A percentile compares a stretch with the other conserved stretches of the same genome.
Conservation (phyloP, 2,113 vertebrate species). For the Myiopsitta monachus region DNA sequence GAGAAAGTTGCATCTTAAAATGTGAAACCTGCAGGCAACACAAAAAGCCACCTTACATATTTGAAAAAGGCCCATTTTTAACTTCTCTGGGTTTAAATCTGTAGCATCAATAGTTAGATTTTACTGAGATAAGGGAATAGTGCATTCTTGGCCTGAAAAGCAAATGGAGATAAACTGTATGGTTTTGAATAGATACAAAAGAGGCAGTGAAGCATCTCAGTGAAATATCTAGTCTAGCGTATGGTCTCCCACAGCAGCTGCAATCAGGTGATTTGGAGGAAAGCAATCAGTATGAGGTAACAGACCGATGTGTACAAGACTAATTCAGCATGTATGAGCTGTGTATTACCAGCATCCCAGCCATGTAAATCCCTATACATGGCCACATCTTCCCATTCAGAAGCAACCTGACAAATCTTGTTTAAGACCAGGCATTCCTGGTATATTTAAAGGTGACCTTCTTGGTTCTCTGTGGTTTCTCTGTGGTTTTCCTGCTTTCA, state of each 20-base stretch:
- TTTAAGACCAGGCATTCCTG: not conserved
- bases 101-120: not conserved
- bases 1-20: conserved; percentile 31
- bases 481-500: not conserved
- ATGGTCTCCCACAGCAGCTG: not conserved
- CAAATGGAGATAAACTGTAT: not conserved
- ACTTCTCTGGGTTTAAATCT: not conserved
- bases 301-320: fast-evolving
- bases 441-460: not conserved
- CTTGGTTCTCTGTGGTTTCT: not conserved
- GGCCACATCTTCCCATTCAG: not conserved
- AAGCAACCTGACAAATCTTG: not conserved
- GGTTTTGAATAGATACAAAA: conserved; percentile 7
- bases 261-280: not conserved
- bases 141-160: conserved; percentile 14
- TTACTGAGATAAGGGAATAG: not conserved
- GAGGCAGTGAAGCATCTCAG: not conserved
- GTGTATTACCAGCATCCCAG: not conserved
- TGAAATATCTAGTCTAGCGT: not conserved
- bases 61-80: not conserved
- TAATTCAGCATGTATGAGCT: not conserved
- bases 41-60: not conserved
- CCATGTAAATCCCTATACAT: not conserved
- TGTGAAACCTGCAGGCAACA: conserved; percentile 20
- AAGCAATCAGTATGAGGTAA: not conserved